Evolutionary conservation across 2,888 invertebrate genomes (phyloP), one percentile per base, ranked within the genome.

Genomic region (Chalcis sispes): DNA sequence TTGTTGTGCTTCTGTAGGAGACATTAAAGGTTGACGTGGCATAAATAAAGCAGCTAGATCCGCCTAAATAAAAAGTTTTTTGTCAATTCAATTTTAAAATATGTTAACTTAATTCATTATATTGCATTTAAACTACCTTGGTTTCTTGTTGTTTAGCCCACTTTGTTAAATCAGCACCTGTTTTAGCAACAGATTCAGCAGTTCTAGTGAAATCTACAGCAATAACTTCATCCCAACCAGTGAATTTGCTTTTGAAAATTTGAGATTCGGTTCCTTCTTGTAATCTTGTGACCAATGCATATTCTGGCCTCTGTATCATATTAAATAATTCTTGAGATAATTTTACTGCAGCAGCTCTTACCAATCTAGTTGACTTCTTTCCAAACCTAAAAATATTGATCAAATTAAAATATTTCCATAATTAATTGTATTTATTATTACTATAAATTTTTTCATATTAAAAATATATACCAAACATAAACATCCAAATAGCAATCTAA

Each of bases 141-240:
- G 96, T 96, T 88, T 96, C 96, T 89, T 96, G 96, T 81, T 95
- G 92, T 79, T 93, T 93, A 0, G 96, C 96, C 97, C 97, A 97
- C 88, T 95, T 94, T 10, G 94, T 96, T 78, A 99, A 91, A 90
- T 99, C 98, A 0, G 98, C 98, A 15, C 99, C 99, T 18, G 99
- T 97, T 84, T 97, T 94, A 48, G 95, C 95, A 0, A 99, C 98
- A 0, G 98, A 98, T 87, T 98, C 98, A 0, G 98, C 98, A 0
- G 99, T 99, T 80, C 99, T 93, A 0, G 99, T 99, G 89, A 98
- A 99, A 90, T 99, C 99, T 7, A 99, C 99, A 0, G 98, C 98
- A 83, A 99, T 97, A 20, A 99, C 98, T 89, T 99, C 99, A 87
- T 99, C 98, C 99, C 99, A 99, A 8, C 97, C 98, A 59, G 93